Percentiles rank a stretch among this genome's conserved stretches.
phyloP scores from a whole-genome alignment of 2,113 vertebrate species.

The Vanacampus margaritifer region DNA sequence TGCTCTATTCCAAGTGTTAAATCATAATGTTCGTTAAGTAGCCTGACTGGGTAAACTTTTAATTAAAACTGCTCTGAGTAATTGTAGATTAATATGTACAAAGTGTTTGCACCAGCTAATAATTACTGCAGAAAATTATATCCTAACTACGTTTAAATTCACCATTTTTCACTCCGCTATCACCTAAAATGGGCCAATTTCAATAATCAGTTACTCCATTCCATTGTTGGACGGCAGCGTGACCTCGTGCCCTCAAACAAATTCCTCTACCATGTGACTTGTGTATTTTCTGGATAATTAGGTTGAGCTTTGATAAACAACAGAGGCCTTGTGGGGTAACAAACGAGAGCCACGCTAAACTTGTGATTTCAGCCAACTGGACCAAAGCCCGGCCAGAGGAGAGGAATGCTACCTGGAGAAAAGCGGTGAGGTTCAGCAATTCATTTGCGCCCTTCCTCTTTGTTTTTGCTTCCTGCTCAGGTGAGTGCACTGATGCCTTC shows the following conservation, averaged over 20 bases:
- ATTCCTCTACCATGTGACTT: constrained; percentile 33
- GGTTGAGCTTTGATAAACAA: constrained; percentile 41
- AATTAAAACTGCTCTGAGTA: too few species aligned
- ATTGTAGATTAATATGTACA: too few species aligned
- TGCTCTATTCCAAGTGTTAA: too few species aligned
- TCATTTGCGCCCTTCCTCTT: constrained; percentile 16
- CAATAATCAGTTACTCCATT: background rate
- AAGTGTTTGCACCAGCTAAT: too few species aligned
- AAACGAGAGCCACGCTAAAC: constrained; percentile 44
- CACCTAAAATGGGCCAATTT: too few species aligned
- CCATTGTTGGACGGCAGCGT: background rate
- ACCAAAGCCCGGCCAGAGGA: constrained; percentile 18
- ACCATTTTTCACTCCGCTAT: too few species aligned
- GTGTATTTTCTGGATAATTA: constrained; percentile 48
- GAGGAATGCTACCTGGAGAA: background rate
- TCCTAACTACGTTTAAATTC: too few species aligned
- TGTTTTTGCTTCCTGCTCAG: constrained; percentile 18
- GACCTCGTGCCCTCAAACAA: background rate
- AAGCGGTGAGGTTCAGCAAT: background rate
- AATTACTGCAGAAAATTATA: too few species aligned
- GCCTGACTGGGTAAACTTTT: too few species aligned
- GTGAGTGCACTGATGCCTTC: constrained; percentile 33
- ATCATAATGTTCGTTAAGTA: too few species aligned
- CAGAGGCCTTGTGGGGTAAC: constrained; percentile 40
- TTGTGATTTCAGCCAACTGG: constrained; percentile 46